Percentiles rank a stretch among this genome's conserved stretches.
Evolutionary conservation across 2,797 vertebrate genomes (phyloP).

Genomic region (Sebastes vulpes): DNA sequence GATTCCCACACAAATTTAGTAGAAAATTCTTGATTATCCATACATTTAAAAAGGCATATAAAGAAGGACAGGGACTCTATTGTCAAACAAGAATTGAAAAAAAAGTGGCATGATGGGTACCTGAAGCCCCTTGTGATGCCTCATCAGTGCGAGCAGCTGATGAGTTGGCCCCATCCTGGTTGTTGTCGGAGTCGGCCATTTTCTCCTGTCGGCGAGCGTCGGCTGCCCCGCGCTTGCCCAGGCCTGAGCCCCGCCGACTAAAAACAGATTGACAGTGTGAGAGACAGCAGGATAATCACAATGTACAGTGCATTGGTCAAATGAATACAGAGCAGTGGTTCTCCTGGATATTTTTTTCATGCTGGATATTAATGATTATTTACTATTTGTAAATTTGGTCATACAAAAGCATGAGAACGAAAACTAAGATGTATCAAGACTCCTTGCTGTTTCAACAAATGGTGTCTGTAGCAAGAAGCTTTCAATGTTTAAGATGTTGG

Average conservation of each 20-base stretch:
- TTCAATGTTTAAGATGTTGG: not conserved
- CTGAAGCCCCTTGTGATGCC: slow-evolving; percentile 96
- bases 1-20: not conserved
- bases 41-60: not conserved
- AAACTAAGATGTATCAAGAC: not conserved
- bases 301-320: not conserved
- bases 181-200: slow-evolving; percentile 99
- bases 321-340: not conserved
- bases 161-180: slow-evolving; percentile 97
- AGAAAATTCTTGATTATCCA: not conserved
- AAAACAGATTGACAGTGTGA: slow-evolving; percentile 2
- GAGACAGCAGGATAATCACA: not conserved
- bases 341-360: not conserved
- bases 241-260: slow-evolving; percentile 99
- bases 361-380: not conserved
- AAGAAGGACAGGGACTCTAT: not conserved
- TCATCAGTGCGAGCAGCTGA: slow-evolving; percentile 96
- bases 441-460: not conserved
- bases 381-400: not conserved
- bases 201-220: slow-evolving; percentile 99
- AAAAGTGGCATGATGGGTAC: slow-evolving; percentile 72
- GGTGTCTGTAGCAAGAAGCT: not conserved
- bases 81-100: not conserved
- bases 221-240: slow-evolving; percentile 99
- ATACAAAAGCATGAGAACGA: not conserved